phyloP scores from a whole-genome alignment of 2,797 vertebrate genomes.

The Rachycentron canadum region DNA sequence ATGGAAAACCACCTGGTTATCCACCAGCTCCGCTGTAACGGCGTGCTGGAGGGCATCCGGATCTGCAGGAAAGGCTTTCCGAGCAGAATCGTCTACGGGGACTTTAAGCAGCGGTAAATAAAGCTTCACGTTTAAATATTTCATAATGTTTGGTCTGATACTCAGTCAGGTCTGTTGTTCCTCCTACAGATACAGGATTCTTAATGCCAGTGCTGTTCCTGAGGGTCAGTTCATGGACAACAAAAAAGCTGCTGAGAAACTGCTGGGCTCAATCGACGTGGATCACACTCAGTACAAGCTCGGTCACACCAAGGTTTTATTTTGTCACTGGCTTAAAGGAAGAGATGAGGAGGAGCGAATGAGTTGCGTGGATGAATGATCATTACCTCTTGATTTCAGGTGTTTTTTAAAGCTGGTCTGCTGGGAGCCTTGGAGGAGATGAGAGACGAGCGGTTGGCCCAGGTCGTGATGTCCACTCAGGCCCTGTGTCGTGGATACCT shows the following conservation, averaged over 20 bases:
- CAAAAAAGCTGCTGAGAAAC: constrained; percentile 91
- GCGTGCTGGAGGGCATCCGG: constrained; percentile 86
- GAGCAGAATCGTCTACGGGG: constrained; percentile 75
- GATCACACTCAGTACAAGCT: constrained; percentile 91
- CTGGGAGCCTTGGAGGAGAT: constrained; percentile 87
- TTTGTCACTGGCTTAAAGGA: neutral
- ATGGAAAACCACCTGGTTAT: constrained; percentile 66
- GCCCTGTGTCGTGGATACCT: constrained; percentile 85
- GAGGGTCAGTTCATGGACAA: constrained; percentile 90
- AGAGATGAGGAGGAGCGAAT: neutral
- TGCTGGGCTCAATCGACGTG: constrained; percentile 87
- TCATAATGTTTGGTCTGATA: accelerated
- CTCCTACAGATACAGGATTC: constrained; percentile 75
- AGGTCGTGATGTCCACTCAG: constrained; percentile 84
- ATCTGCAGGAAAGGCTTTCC: constrained; percentile 91
- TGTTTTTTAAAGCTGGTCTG: constrained; percentile 86
- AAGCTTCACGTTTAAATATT: neutral
- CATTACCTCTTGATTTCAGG: constrained; percentile 36
- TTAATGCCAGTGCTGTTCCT: constrained; percentile 88
- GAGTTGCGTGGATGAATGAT: neutral
- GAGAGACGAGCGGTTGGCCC: constrained; percentile 86
- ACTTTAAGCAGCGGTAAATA: constrained; percentile 85
- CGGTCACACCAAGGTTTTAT: constrained; percentile 89
- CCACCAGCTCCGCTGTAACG: constrained; percentile 61
- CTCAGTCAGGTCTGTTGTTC: neutral